Evolutionary conservation across 2,113 vertebrate species (phyloP).

Genomic region (Ciconia stormi): DNA sequence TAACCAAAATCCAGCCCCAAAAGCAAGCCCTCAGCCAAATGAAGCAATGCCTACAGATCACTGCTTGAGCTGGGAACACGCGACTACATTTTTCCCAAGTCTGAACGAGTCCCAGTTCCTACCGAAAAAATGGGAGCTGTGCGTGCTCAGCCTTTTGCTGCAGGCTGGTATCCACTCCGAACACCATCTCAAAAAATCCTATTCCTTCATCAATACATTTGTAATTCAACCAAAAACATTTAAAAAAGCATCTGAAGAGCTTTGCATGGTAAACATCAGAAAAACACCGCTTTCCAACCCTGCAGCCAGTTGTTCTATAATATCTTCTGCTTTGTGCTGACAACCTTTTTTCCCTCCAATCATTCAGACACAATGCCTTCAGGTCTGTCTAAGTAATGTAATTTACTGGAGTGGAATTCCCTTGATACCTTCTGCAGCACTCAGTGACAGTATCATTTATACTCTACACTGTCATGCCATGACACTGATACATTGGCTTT

Average conservation of each 20-base stretch:
- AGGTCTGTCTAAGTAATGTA: constrained; percentile 84
- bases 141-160: background rate
- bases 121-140: background rate
- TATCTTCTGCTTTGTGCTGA: constrained; percentile 70
- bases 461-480: constrained; percentile 73
- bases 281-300: constrained; percentile 50
- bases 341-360: constrained; percentile 71
- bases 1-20: background rate
- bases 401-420: constrained; percentile 85
- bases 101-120: background rate
- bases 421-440: constrained; percentile 74
- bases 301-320: constrained; percentile 67
- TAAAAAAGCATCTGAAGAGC: background rate
- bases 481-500: constrained; percentile 79
- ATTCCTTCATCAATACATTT: constrained; percentile 2
- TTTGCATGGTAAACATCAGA: constrained; percentile 58
- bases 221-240: constrained; percentile 8
- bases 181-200: background rate
- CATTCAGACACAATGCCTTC: constrained; percentile 79
- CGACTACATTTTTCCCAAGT: background rate
- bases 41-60: background rate
- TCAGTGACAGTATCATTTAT: constrained; percentile 84
- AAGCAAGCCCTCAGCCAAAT: background rate
- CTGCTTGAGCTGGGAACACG: background rate
- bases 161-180: background rate